These are phyloP conservation scores for Gobionotothen gibberifrons DNA, from an alignment of 2,797 vertebrate genomes.

Conservation along the genomic window DNA sequence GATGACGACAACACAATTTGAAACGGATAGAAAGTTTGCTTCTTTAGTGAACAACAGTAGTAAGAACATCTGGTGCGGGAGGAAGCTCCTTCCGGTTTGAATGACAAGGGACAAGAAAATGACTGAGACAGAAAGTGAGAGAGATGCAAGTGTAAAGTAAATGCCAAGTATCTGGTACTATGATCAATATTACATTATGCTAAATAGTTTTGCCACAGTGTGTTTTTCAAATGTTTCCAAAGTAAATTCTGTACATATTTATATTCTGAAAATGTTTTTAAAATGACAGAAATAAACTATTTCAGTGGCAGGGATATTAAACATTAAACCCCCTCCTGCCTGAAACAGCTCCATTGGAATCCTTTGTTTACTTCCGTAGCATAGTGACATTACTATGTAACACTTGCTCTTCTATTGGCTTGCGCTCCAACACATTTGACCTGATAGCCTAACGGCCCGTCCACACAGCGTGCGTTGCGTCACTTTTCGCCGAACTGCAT, in stretches of 20 bases:
- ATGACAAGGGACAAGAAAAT: slow-evolving; percentile 48
- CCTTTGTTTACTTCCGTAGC: no score
- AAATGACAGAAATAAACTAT: neutral
- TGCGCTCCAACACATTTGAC: no score
- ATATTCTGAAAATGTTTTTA: no score
- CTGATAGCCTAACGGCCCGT: no score
- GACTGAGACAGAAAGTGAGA: slow-evolving; percentile 18
- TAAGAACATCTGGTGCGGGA: slow-evolving; percentile 51
- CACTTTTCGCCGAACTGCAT: no score
- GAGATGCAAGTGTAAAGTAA: slow-evolving; percentile 1
- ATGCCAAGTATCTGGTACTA: neutral
- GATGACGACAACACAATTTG: slow-evolving; percentile 15
- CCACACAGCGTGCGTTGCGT: no score
- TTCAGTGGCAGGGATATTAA: neutral
- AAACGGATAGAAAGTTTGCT: neutral
- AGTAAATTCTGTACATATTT: neutral
- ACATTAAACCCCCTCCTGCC: neutral
- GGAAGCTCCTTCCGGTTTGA: slow-evolving; percentile 39
- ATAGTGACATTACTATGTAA: no score
- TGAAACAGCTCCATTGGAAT: no score
- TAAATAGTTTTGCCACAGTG: no score
- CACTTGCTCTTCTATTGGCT: no score
- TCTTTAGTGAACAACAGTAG: slow-evolving; percentile 46
- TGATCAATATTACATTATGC: neutral
- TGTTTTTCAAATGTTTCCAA: neutral